These are phyloP conservation scores for Tenebrosternarchus preto DNA, from an alignment of 2,113 vertebrate species.

Conservation along the genomic window DNA sequence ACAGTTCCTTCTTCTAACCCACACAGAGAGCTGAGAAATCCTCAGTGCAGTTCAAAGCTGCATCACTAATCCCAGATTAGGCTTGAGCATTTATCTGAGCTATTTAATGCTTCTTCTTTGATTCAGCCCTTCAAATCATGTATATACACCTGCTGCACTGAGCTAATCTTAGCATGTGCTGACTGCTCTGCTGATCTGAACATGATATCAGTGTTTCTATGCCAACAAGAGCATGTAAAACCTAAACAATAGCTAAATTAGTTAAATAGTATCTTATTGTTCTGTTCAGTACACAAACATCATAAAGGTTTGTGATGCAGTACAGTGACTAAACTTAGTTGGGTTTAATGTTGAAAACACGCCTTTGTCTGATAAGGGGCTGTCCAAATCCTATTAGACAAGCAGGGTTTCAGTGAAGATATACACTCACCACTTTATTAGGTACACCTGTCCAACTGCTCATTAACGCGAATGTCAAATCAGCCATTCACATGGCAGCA, in stretches of 20 bases:
- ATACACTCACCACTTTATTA: too few relatives aligned
- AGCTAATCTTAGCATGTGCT: slow-evolving; percentile 21
- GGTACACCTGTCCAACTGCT: too few relatives aligned
- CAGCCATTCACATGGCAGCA: too few relatives aligned
- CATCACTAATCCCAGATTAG: slow-evolving; percentile 74
- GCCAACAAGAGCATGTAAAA: not conserved
- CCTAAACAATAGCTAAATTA: not conserved
- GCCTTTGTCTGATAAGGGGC: not conserved
- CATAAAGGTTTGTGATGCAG: not conserved
- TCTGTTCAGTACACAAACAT: too few relatives aligned
- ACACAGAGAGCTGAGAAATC: slow-evolving; percentile 65
- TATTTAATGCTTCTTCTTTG: slow-evolving; percentile 64
- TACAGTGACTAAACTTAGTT: not conserved
- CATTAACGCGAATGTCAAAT: too few relatives aligned
- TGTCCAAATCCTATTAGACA: not conserved
- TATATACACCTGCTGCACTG: slow-evolving; percentile 31
- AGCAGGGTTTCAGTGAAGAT: not conserved
- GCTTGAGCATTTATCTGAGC: slow-evolving; percentile 66
- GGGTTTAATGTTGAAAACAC: slow-evolving; percentile 1
- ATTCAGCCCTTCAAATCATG: slow-evolving; percentile 44
- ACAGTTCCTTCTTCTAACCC: slow-evolving; percentile 33
- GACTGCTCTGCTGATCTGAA: not conserved
- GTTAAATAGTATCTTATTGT: too few relatives aligned
- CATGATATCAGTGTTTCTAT: not conserved
- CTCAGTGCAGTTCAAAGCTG: slow-evolving; percentile 63